phyloP scores from a whole-genome alignment of 2,797 vertebrate genomes.

The Dallia pectoralis region DNA sequence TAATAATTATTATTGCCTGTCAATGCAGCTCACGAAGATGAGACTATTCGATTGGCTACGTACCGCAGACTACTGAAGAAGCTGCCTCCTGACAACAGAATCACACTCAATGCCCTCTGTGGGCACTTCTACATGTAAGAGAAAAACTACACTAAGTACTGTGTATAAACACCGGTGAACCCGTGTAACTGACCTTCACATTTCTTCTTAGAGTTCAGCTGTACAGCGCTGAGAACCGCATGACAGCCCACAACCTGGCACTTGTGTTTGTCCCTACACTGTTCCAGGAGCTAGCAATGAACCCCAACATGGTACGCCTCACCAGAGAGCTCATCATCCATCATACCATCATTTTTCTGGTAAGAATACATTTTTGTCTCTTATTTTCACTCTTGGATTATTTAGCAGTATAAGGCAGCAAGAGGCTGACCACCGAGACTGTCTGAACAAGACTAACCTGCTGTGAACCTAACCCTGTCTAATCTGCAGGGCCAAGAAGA shows the following conservation, averaged over 20 bases:
- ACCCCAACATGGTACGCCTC: constrained; percentile 60
- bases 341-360: constrained; percentile 35
- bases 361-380: not conserved
- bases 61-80: constrained; percentile 57
- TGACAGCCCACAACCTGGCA: constrained; percentile 76
- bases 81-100: constrained; percentile 61
- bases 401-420: not conserved
- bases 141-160: not conserved
- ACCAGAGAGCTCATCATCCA: constrained; percentile 74
- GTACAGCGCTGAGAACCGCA: constrained; percentile 71
- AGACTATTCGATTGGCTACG: constrained; percentile 48
- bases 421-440: not conserved
- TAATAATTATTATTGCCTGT: constrained; percentile 11
- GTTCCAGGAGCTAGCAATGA: constrained; percentile 66
- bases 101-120: constrained; percentile 63
- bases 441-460: not conserved
- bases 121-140: constrained; percentile 74
- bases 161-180: not conserved
- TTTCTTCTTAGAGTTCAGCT: constrained; percentile 65
- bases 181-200: not conserved
- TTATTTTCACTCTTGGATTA: not conserved
- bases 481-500: constrained; percentile 30
- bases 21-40: constrained; percentile 57
- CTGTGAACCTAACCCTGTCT: not conserved
- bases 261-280: constrained; percentile 71